phyloP scores from a whole-genome alignment of 2,888 invertebrate species.

The Nemapogon koenigi region DNA sequence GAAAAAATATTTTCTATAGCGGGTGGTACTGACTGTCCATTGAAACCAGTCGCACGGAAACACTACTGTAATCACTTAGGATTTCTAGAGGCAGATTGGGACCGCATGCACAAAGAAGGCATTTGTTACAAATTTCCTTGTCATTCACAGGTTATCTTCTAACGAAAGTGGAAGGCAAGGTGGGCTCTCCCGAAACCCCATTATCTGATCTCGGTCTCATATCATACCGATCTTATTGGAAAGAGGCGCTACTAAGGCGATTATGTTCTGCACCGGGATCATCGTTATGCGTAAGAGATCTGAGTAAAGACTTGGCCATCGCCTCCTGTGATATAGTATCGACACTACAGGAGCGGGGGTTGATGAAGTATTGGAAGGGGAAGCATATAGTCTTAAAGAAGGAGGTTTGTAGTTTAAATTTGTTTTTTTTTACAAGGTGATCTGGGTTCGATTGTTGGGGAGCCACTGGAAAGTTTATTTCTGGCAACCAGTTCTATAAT shows the following conservation, averaged over 20 bases:
- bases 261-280: conserved; percentile 89
- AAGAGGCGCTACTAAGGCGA: conserved; percentile 91
- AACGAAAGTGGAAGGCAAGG: conserved; percentile 94
- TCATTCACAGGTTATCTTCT: conserved; percentile 87
- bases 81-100: background rate
- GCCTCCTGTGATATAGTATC: conserved; percentile 98
- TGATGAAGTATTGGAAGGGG: conserved; percentile 99
- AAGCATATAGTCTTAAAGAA: conserved; percentile 96
- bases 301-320: conserved; percentile 89
- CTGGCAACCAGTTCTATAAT: no score
- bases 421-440: conserved; percentile 3
- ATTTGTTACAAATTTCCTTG: no score
- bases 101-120: no score
- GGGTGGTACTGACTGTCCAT: background rate
- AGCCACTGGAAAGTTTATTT: no score
- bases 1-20: no score
- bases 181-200: conserved; percentile 99
- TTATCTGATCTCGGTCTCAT: conserved; percentile 96
- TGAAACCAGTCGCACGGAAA: conserved; percentile 1
- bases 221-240: conserved; percentile 99
- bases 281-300: conserved; percentile 89
- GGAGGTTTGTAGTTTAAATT: conserved; percentile 66
- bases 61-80: background rate
- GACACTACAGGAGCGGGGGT: conserved; percentile 93
- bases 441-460: no score